Evolutionary conservation across 1,140 invertebrate species (phyloP).

Genomic region (Drosophila subpulchrella): DNA sequence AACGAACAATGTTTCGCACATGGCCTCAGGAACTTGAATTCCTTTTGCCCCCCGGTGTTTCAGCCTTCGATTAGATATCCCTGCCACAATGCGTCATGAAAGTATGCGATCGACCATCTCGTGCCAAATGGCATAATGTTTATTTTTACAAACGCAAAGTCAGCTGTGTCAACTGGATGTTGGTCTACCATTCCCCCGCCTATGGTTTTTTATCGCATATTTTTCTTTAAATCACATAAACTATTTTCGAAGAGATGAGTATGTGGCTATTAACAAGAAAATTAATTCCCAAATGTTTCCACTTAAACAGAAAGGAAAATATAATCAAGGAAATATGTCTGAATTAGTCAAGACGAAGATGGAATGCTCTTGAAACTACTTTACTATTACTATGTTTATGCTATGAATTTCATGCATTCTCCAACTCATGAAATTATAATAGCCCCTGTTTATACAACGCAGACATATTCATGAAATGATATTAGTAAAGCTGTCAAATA

Average conservation of each 20-base stretch:
- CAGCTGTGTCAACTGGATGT: slow-evolving; percentile 32
- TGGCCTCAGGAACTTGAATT: slow-evolving; percentile 36
- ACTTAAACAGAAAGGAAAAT: slow-evolving; percentile 27
- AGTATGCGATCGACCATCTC: slow-evolving; percentile 18
- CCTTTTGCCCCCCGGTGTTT: neutral
- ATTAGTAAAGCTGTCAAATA: too few species aligned
- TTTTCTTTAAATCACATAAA: slow-evolving; percentile 54
- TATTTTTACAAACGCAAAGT: slow-evolving; percentile 56
- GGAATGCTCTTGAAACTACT: slow-evolving; percentile 33
- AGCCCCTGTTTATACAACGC: too few species aligned
- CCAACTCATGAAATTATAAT: too few species aligned
- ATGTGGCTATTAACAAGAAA: slow-evolving; percentile 67
- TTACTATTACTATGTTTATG: neutral
- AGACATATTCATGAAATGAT: too few species aligned
- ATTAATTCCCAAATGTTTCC: slow-evolving; percentile 57
- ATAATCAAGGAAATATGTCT: slow-evolving; percentile 8
- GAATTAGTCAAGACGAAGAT: slow-evolving; percentile 3
- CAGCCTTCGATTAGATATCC: slow-evolving; percentile 10
- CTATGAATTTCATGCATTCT: too few species aligned
- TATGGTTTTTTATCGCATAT: slow-evolving; percentile 22
- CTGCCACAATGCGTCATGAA: slow-evolving; percentile 44
- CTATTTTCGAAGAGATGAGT: slow-evolving; percentile 55
- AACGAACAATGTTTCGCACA: slow-evolving; percentile 29
- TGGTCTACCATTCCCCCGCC: neutral
- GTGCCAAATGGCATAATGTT: slow-evolving; percentile 50